A percentile compares a stretch with the other conserved stretches of the same genome.
Evolutionary conservation across 2,888 invertebrate species (phyloP).

Genomic region (Pherbina coryleti): DNA sequence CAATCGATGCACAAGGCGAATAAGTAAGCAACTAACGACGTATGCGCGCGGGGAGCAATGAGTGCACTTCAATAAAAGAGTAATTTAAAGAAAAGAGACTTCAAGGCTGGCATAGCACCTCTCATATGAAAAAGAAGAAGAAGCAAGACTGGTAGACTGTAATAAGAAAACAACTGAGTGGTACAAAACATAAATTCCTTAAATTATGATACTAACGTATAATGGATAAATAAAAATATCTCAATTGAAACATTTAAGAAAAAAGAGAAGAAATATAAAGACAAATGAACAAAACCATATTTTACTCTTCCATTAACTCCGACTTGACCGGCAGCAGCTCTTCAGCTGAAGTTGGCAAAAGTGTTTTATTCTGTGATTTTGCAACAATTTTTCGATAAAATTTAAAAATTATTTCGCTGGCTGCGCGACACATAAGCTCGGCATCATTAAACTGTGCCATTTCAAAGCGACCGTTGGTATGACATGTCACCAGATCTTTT

Average conservation of each 20-base stretch:
- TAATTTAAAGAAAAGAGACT: neutral
- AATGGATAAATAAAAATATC: neutral
- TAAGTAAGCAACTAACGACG: slow-evolving; percentile 1
- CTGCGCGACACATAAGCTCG: slow-evolving; percentile 75
- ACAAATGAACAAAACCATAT: slow-evolving; percentile 5
- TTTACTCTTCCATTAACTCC: slow-evolving; percentile 52
- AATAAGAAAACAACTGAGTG: neutral
- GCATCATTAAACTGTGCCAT: slow-evolving; percentile 78
- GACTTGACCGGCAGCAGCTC: slow-evolving; percentile 1
- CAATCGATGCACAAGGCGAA: neutral
- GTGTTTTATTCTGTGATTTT: slow-evolving; percentile 55
- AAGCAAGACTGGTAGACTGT: neutral
- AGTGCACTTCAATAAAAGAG: neutral
- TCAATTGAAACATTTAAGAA: neutral
- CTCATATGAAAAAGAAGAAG: neutral
- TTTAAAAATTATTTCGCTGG: slow-evolving; percentile 78
- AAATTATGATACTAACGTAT: neutral
- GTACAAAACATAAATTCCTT: neutral
- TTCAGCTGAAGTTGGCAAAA: neutral
- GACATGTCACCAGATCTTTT: slow-evolving; percentile 74
- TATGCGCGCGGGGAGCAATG: neutral
- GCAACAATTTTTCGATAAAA: slow-evolving; percentile 74
- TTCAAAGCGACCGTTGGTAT: slow-evolving; percentile 79
- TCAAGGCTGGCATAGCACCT: neutral
- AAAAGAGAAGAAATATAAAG: neutral